These are phyloP conservation scores for Leptinotarsa juncta DNA, from an alignment of 2,888 invertebrate genomes.

Conservation along the genomic window DNA sequence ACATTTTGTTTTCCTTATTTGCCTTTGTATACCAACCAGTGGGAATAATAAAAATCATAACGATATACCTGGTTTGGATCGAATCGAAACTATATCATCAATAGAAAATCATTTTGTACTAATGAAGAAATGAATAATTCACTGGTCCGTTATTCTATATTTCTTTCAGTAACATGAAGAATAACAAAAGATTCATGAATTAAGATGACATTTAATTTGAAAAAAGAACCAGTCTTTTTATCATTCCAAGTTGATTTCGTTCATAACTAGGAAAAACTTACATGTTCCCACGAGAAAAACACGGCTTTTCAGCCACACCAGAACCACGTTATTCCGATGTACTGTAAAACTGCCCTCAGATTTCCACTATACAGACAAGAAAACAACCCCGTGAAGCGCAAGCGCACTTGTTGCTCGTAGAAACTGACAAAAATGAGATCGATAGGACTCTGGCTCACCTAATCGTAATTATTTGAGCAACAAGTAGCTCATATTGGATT, in stretches of 20 bases:
- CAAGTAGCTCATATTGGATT: slow-evolving; percentile 44
- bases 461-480: slow-evolving; percentile 51
- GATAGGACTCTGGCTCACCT: slow-evolving; percentile 53
- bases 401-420: slow-evolving; percentile 57
- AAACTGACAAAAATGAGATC: slow-evolving; percentile 53
- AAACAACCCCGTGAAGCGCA: slow-evolving; percentile 51
- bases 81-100: neutral
- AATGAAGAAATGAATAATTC: slow-evolving; percentile 4
- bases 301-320: slow-evolving; percentile 28
- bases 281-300: slow-evolving; percentile 35
- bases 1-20: too few species aligned
- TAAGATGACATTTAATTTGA: slow-evolving; percentile 3
- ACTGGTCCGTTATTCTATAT: neutral
- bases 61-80: neutral
- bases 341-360: slow-evolving; percentile 51
- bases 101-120: neutral
- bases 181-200: slow-evolving; percentile 10
- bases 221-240: neutral
- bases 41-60: neutral
- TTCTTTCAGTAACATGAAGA: neutral
- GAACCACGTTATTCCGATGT: slow-evolving; percentile 35
- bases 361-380: slow-evolving; percentile 49
- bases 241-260: neutral
- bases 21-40: too few species aligned
- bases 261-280: slow-evolving; percentile 27